Evolutionary conservation across 1,140 invertebrate species (phyloP), one percentile per base, ranked within the genome.

Genomic region (Drosophila lacertosa): DNA sequence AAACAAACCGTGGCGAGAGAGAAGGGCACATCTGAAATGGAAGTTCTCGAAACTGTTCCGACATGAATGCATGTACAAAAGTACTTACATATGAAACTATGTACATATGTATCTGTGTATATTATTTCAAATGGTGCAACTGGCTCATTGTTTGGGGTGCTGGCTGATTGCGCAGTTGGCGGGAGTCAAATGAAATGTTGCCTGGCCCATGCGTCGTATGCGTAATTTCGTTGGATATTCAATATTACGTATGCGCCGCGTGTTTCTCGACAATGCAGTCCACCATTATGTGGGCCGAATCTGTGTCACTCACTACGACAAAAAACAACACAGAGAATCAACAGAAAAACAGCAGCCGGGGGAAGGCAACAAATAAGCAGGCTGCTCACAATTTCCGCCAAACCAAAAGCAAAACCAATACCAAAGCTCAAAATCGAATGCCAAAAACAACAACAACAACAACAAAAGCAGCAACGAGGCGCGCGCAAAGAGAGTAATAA

Each of bases 401-500:
- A 63, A 7, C 42, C 48, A 22, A 54, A 48, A n/a, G 2, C 20
- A n/a, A n/a, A n/a, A n/a, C n/a, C n/a, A n/a, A n/a, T n/a, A n/a
- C 15, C 16, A n/a, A 67, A 58, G 42, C 58, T 6, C 32, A 6
- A 22, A 50, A 65, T 47, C 62, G 55, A 64, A 59, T 75, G 51
- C n/a, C 51, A 59, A 13, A 33, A 33, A 44, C 39, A 37, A 10
- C 32, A 50, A 35, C 37, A 26, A 7, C 40, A 44, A 50, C 37
- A 60, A 22, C n/a, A 35, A 50, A 10, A 24, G 2, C 15, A n/a
- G 15, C 33, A 29, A 42, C 35, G 40, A 40, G 35, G 45, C 35
- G 44, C 54, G 45, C 55, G 37, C 67, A 26, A 77, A 79, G 54
- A 58, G 71, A 48, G 58, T 60, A 66, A 75, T 75, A 71, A 80